Base-by-base conservation (phyloP, 2,797 vertebrate genomes). In the Hephaestus fuliginosus region DNA sequence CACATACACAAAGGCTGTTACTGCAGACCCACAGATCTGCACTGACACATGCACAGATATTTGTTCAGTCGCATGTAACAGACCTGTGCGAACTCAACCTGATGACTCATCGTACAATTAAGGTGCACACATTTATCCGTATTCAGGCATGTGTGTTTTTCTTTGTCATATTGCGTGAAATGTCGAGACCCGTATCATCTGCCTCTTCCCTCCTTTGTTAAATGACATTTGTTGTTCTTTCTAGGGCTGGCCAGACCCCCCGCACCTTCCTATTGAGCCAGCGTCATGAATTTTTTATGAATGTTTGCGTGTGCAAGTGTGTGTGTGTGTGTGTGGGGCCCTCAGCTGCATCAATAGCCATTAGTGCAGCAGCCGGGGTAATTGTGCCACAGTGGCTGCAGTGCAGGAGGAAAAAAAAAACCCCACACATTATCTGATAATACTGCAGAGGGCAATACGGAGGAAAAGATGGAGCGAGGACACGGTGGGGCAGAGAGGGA, bases 201-300 rank as follows among this genome's bases (percentile, higher is more conserved):
- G 73, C 81, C 85, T 79, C 64, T 74, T 63, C 46, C 25, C 73
- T 69, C 64, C 71, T 88, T 86, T 88, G 87, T 88, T 85, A 79
- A 85, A 88, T 89, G 87, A 80, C 89, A 90, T 93, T 91, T 91
- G 86, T 91, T 93, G 91, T 93, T 91, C 88, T 88, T 89, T 80
- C 84, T 30, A 65, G 76, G 69, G 84, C 85, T 78, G 86, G 76
- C 80, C 85, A 86, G 89, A 88, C 88, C 87, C 83, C 84, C 90
- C 76, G 65, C 89, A 88, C 85, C 83, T 93, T 91, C 89, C 88
- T 84, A 91, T 93, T 90, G 91, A 94, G 89, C 90, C 80, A 58
- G 80, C 43, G 85, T 91, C 92, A 92, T 95, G 91, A 94, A 94
- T 94, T 91, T 91, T 95, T 94, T 93, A 95, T 96, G 86, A 92